Percentiles rank a stretch among this genome's conserved stretches.
Evolutionary conservation across 2,113 vertebrate genomes (phyloP).

Genomic region (Otolemur garnettii): DNA sequence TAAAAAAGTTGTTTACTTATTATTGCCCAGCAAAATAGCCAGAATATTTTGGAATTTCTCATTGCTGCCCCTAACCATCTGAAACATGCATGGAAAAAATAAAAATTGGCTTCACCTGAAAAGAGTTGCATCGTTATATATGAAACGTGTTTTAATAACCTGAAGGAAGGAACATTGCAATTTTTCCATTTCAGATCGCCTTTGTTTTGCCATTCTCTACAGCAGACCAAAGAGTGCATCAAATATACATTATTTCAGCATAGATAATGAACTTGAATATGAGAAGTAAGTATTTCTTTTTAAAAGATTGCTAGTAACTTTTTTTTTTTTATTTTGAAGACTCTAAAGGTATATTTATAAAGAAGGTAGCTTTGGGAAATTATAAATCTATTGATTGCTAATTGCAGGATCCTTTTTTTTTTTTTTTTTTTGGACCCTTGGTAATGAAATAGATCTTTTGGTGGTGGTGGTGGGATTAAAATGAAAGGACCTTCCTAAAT

Average conservation of each 20-base stretch:
- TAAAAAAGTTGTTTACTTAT: not conserved
- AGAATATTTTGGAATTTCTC: slow-evolving; percentile 44
- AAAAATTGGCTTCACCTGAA: slow-evolving; percentile 33
- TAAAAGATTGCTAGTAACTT: slow-evolving; percentile 55
- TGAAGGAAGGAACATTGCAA: slow-evolving; percentile 80
- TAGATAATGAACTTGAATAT: slow-evolving; percentile 97
- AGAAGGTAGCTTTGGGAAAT: slow-evolving; percentile 7
- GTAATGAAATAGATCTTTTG: slow-evolving; percentile 26
- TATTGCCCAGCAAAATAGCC: not conserved
- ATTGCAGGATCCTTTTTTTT: not conserved
- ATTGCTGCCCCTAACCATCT: not conserved
- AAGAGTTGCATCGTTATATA: slow-evolving; percentile 56
- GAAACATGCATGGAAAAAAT: slow-evolving; percentile 38
- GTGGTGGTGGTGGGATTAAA: not conserved
- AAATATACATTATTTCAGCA: slow-evolving; percentile 96
- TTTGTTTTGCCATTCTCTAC: slow-evolving; percentile 96
- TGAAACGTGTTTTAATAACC: slow-evolving; percentile 42
- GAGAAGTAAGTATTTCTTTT: slow-evolving; percentile 94
- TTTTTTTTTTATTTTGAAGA: slow-evolving; percentile 37
- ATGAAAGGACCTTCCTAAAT: not conserved
- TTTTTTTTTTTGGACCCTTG: not conserved
- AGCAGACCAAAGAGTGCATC: slow-evolving; percentile 95
- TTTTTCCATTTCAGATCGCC: slow-evolving; percentile 93
- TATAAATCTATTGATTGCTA: not conserved
- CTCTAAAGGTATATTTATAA: slow-evolving; percentile 57